A percentile compares a stretch with the other conserved stretches of the same genome.
phyloP scores from a whole-genome alignment of 2,888 invertebrate species.

The Pristionchus entomophagus region DNA sequence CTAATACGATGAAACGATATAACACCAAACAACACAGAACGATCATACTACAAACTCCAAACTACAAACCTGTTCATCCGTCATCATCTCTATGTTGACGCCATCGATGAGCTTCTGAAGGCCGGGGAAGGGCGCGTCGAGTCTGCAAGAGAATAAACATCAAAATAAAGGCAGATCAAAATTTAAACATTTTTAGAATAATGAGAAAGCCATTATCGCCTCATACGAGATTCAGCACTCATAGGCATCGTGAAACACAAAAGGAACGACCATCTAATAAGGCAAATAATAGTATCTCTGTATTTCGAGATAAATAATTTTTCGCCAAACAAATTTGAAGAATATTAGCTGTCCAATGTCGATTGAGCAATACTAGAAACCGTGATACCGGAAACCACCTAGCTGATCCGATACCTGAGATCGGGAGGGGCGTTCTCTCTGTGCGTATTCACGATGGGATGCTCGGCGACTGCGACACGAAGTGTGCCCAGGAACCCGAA shows the following conservation, averaged over 20 bases:
- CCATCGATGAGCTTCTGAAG: constrained; percentile 56
- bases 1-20: too few species aligned
- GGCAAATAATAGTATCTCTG: too few species aligned
- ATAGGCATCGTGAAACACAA: too few species aligned
- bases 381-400: too few species aligned
- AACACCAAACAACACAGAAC: neutral
- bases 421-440: constrained; percentile 91
- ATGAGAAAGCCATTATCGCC: neutral
- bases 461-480: constrained; percentile 66
- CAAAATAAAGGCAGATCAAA: neutral
- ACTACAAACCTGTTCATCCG: constrained; percentile 81
- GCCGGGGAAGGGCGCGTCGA: constrained; percentile 66
- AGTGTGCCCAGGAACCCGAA: constrained; percentile 91
- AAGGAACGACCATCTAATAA: too few species aligned
- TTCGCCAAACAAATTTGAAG: too few species aligned
- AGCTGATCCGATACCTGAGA: constrained; percentile 81
- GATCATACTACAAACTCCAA: neutral
- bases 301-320: too few species aligned
- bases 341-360: too few species aligned
- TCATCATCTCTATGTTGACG: constrained; percentile 84
- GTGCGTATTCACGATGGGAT: constrained; percentile 90
- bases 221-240: neutral
- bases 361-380: too few species aligned
- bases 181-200: neutral
- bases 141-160: constrained; percentile 53